Evolutionary conservation across 2,888 invertebrate genomes (phyloP), one percentile per base, ranked within the genome.

Genomic region (Stenichneumon culpator): DNA sequence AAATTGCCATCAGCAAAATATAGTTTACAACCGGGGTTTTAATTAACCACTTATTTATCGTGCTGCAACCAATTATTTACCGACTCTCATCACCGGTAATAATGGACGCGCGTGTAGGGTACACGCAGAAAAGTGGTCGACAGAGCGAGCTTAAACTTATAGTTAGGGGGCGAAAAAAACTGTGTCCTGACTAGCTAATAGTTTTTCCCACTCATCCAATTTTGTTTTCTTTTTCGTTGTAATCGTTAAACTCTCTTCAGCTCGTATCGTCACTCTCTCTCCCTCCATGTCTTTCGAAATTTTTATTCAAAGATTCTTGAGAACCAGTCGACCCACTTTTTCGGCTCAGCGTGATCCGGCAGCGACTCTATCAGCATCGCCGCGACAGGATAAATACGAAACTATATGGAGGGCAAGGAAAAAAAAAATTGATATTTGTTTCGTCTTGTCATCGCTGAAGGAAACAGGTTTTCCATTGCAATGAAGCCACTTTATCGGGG

Each of bases 301-400:
- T 84, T 77, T 80, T 68, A 47, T 25, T 84, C 32, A 36, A 60
- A 50, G 36, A 60, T 75, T 72, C 39, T 36, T 3, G 54, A 47
- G 65, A 81, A 81, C 84, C 84, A 80, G 79, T 83, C 65, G 63
- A 50, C 70, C 57, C 57, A 72, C 67, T 60, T 80, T 83, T 80
- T 73, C 57, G 57, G 39, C 28, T 39, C 16, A 57, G 77, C 72
- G 36, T 25, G 70, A 60, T 65, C 57, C 22, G 52, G 69, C 54
- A 47, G 32, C 50, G 14, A 22, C n/a, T 54, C 65, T 39, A 69
- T 69, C 60, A 44, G 22, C 47, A 44, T 80, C 72, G 25, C 57
- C 11, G 67, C 72, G 57, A 68, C 79, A 67, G 32, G 16, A 75
- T 60, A 84, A 52, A 39, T 63, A 50, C 22, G 11, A 19, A 72